Evolutionary conservation across 2,888 invertebrate genomes (phyloP).

Genomic region (Onthophagus sagittarius): DNA sequence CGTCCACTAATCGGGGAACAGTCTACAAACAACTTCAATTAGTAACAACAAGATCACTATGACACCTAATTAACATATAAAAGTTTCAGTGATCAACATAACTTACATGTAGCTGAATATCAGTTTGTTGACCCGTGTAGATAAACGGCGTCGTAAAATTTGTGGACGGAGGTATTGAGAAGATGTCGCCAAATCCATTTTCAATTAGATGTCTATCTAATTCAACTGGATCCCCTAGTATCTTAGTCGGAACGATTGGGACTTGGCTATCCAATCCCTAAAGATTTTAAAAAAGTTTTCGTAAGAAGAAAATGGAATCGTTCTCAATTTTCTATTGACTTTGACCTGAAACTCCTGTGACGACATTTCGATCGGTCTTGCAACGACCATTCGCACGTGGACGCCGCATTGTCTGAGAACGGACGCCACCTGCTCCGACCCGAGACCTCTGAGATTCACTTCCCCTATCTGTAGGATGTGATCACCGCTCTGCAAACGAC

Average conservation of each 20-base stretch:
- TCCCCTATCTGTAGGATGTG: slow-evolving; percentile 95
- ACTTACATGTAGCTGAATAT: slow-evolving; percentile 53
- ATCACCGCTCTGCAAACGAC: slow-evolving; percentile 92
- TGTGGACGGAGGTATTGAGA: slow-evolving; percentile 39
- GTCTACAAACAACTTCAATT: slow-evolving; percentile 14
- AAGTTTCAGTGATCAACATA: neutral
- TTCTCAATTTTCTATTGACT: slow-evolving; percentile 15
- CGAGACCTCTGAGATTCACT: slow-evolving; percentile 93
- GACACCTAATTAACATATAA: neutral
- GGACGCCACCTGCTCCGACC: slow-evolving; percentile 90
- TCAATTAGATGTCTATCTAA: slow-evolving; percentile 69
- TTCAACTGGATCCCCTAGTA: slow-evolving; percentile 80
- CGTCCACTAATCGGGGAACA: slow-evolving; percentile 24
- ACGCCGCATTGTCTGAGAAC: slow-evolving; percentile 86
- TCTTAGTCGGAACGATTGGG: slow-evolving; percentile 79
- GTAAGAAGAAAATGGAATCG: neutral
- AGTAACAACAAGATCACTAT: neutral
- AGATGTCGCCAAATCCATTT: slow-evolving; percentile 51
- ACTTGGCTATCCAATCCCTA: slow-evolving; percentile 48
- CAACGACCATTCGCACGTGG: slow-evolving; percentile 82
- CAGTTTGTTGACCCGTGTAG: slow-evolving; percentile 50
- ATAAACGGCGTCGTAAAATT: slow-evolving; percentile 44
- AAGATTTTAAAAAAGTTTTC: neutral
- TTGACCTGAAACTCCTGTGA: slow-evolving; percentile 57
- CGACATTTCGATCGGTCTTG: slow-evolving; percentile 71